Conservation (phyloP, 1,140 invertebrate species). For the Trichonephila clavata region DNA sequence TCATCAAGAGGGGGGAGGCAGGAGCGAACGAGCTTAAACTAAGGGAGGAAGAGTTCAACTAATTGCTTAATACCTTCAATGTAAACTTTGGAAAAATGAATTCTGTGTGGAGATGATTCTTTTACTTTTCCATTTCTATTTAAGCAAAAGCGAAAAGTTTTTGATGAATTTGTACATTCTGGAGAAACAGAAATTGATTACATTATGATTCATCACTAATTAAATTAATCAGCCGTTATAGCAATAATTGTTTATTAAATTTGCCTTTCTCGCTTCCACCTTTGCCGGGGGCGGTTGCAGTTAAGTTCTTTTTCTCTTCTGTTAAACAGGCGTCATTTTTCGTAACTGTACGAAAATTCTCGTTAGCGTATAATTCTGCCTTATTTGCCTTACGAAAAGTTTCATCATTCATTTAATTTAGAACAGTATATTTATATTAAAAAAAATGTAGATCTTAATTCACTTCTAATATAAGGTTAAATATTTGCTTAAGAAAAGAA, state of each 20-base stretch:
- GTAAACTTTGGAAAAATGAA: constrained; percentile 64
- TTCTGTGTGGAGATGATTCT: background rate
- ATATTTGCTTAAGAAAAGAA: too few species aligned
- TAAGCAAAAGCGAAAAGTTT: background rate
- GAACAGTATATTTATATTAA: background rate
- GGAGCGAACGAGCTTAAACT: background rate
- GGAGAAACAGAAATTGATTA: constrained; percentile 12
- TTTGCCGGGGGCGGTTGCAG: background rate
- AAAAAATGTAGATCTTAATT: too few species aligned
- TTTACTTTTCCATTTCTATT: constrained; percentile 15
- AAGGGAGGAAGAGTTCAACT: constrained; percentile 32
- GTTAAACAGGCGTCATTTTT: background rate
- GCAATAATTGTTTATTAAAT: constrained; percentile 63
- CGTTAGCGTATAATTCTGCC: background rate
- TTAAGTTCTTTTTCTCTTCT: background rate
- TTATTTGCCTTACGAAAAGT: background rate
- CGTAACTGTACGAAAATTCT: background rate
- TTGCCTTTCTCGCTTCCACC: constrained; percentile 8
- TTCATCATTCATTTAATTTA: background rate
- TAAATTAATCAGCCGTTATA: constrained; percentile 46
- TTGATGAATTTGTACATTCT: constrained; percentile 46
- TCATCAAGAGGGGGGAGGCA: background rate
- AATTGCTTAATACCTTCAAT: constrained; percentile 70
- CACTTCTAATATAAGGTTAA: too few species aligned
- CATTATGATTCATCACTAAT: constrained; percentile 50